Evolutionary conservation across 2,888 invertebrate genomes (phyloP).

Genomic region (Trichopria drosophilae): DNA sequence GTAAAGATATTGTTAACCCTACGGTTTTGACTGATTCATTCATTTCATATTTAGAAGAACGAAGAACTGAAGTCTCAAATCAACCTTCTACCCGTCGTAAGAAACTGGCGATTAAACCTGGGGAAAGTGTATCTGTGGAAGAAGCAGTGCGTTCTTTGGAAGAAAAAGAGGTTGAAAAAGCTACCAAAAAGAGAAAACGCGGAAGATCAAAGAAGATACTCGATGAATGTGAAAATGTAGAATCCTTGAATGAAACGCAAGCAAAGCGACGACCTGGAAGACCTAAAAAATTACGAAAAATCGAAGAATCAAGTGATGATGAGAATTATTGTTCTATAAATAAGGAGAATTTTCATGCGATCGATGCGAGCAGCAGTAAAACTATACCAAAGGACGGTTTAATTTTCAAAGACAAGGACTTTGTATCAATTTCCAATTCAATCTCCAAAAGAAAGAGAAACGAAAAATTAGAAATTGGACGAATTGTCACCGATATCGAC

Average conservation of each 20-base stretch:
- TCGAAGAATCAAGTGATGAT: not conserved
- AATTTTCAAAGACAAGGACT: not conserved
- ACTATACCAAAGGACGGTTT: too few relatives aligned
- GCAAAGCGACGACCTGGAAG: not conserved
- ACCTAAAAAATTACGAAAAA: not conserved
- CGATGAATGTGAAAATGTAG: slow-evolving; percentile 1
- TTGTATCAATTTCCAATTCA: not conserved
- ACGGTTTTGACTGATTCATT: not conserved
- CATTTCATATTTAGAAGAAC: slow-evolving; percentile 1
- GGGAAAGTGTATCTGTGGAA: slow-evolving; percentile 1
- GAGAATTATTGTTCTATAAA: not conserved
- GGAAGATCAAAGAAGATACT: slow-evolving; percentile 1
- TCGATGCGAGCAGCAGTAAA: too few relatives aligned
- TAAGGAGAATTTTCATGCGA: too few relatives aligned
- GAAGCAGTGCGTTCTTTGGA: not conserved
- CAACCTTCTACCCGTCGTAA: slow-evolving; percentile 1
- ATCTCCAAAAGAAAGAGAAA: not conserved
- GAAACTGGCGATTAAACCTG: slow-evolving; percentile 3
- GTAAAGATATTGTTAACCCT: not conserved
- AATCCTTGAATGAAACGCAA: slow-evolving; percentile 1
- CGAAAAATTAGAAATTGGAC: not conserved
- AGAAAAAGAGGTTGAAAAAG: slow-evolving; percentile 2
- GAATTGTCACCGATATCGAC: not conserved
- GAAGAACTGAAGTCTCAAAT: not conserved
- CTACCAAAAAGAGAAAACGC: not conserved